Conservation (phyloP, 2,113 vertebrate genomes). For the Spheniscus mendiculus region DNA sequence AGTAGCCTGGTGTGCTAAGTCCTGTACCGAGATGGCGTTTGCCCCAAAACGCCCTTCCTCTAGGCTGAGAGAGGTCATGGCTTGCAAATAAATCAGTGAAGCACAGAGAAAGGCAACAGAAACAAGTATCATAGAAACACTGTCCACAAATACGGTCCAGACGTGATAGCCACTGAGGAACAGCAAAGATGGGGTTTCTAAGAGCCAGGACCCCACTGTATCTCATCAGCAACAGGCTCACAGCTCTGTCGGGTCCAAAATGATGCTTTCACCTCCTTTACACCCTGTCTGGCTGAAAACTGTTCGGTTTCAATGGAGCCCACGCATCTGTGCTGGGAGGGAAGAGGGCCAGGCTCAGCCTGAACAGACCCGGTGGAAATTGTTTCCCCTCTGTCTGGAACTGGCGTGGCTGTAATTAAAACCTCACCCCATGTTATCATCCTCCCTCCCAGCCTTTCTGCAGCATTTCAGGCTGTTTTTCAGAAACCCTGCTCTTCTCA, state of each 20-base stretch:
- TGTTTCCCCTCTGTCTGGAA: neutral
- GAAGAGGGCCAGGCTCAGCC: neutral
- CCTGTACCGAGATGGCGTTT: neutral
- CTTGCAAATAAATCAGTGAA: neutral
- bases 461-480: neutral
- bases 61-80: neutral
- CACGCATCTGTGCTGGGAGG: neutral
- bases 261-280: neutral
- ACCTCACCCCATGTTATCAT: neutral
- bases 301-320: neutral
- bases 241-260: neutral
- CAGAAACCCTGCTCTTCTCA: neutral
- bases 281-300: neutral
- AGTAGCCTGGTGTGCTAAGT: accelerated
- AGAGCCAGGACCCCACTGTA: neutral
- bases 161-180: neutral
- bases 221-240: neutral
- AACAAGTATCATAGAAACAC: neutral
- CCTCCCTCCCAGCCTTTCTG: neutral
- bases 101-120: neutral
- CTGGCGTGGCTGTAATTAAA: neutral
- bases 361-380: neutral
- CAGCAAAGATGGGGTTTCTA: neutral
- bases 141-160: accelerated
- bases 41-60: neutral